Conservation (phyloP, 2,113 vertebrate species). For the Galbula dea region DNA sequence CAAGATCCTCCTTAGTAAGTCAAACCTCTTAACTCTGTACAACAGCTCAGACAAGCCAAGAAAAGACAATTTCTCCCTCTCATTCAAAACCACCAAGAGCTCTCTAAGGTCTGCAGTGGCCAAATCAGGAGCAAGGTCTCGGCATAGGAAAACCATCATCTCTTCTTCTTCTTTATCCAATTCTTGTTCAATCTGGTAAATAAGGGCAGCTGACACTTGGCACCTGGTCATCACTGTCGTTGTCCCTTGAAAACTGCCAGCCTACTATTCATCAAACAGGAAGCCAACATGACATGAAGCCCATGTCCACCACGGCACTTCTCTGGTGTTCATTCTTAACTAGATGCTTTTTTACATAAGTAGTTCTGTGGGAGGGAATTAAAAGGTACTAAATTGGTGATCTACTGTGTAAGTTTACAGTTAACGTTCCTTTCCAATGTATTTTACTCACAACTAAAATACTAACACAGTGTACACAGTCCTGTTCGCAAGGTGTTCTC, state of each 20-base stretch:
- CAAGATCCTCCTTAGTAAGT: slow-evolving; percentile 79
- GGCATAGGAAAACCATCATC: slow-evolving; percentile 71
- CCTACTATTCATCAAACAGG: slow-evolving; percentile 12
- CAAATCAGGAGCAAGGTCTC: slow-evolving; percentile 62
- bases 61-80: slow-evolving; percentile 49
- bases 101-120: slow-evolving; percentile 27
- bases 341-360: neutral
- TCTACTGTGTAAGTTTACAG: neutral
- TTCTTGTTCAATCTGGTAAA: slow-evolving; percentile 73
- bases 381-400: neutral
- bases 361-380: neutral
- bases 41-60: slow-evolving; percentile 76
- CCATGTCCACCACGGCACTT: neutral
- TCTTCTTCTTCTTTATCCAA: slow-evolving; percentile 76
- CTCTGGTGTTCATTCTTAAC: slow-evolving; percentile 8
- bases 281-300: neutral
- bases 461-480: neutral
- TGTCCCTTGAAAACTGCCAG: neutral
- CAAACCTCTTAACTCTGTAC: slow-evolving; percentile 80
- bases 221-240: slow-evolving; percentile 48
- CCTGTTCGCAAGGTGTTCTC: neutral
- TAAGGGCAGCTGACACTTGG: slow-evolving; percentile 54
- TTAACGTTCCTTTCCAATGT: neutral
- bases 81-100: slow-evolving; percentile 63
- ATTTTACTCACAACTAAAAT: neutral